These are phyloP conservation scores for Drosophila kohkoa DNA, from an alignment of 1,140 invertebrate genomes.

Conservation along the genomic window DNA sequence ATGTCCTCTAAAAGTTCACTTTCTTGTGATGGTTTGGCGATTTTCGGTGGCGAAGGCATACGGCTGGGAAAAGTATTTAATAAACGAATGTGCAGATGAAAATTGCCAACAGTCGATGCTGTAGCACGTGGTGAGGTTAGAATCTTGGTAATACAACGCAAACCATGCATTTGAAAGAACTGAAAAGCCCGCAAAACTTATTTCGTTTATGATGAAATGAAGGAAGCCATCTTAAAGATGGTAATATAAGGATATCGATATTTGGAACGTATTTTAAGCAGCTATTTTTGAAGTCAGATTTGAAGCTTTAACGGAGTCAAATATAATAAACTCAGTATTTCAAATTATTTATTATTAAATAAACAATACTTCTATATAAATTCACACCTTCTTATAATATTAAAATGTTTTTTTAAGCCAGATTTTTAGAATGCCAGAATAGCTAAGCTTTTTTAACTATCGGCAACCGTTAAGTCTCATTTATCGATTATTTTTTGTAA, in stretches of 20 bases:
- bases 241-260: too few relatives aligned
- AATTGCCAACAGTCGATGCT: not conserved
- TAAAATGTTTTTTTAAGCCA: slow-evolving; percentile 13
- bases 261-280: too few relatives aligned
- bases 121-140: slow-evolving; percentile 8
- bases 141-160: slow-evolving; percentile 14
- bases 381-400: too few relatives aligned
- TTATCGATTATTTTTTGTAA: too few relatives aligned
- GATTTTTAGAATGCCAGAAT: not conserved
- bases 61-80: slow-evolving; percentile 14
- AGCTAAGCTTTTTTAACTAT: not conserved
- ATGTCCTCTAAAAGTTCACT: slow-evolving; percentile 29
- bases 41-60: slow-evolving; percentile 24
- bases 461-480: not conserved
- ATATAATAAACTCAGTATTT: too few relatives aligned
- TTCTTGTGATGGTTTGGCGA: slow-evolving; percentile 3
- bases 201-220: not conserved
- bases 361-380: too few relatives aligned
- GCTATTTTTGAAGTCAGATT: too few relatives aligned
- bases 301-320: too few relatives aligned
- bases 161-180: slow-evolving; percentile 46
- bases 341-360: too few relatives aligned
- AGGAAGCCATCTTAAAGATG: too few relatives aligned
- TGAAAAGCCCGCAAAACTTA: not conserved
- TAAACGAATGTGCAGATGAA: not conserved